These are phyloP conservation scores for Camponotus fellah DNA, from an alignment of 2,888 invertebrate genomes.

Conservation along the genomic window DNA sequence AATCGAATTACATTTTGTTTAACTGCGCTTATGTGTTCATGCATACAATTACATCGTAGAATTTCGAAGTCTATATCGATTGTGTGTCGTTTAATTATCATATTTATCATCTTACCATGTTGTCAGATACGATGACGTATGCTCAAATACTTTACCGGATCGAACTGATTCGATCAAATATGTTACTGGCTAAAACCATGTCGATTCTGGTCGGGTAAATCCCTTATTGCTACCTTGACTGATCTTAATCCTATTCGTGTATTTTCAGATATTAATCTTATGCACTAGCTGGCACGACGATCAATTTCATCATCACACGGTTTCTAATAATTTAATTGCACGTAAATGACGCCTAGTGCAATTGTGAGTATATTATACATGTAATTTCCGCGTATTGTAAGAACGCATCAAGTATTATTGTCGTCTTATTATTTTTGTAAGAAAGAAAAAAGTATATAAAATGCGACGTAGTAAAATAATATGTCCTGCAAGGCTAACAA, in stretches of 20 bases:
- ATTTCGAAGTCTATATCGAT: neutral
- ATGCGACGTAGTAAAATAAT: neutral
- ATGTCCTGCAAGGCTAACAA: neutral
- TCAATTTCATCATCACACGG: neutral
- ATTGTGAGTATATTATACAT: neutral
- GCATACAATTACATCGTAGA: conserved; percentile 14
- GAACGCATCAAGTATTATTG: conserved; percentile 5
- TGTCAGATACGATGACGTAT: conserved; percentile 27
- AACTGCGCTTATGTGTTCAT: neutral
- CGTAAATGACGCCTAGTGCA: neutral
- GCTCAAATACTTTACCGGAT: conserved; percentile 63
- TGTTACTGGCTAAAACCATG: conserved; percentile 23
- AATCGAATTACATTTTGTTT: neutral
- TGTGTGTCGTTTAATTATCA: conserved; percentile 34
- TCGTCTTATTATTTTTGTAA: neutral
- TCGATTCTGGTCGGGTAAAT: neutral
- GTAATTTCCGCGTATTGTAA: conserved; percentile 25
- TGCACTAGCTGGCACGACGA: neutral
- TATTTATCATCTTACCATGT: neutral
- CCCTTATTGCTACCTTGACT: neutral
- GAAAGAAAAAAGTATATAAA: neutral
- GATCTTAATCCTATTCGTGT: conserved; percentile 9
- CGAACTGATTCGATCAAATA: conserved; percentile 62
- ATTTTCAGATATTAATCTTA: conserved; percentile 8
- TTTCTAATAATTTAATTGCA: conserved; percentile 18